Evolutionary conservation across 1,140 invertebrate genomes (phyloP).

Genomic region (Sarcophaga peregrina): DNA sequence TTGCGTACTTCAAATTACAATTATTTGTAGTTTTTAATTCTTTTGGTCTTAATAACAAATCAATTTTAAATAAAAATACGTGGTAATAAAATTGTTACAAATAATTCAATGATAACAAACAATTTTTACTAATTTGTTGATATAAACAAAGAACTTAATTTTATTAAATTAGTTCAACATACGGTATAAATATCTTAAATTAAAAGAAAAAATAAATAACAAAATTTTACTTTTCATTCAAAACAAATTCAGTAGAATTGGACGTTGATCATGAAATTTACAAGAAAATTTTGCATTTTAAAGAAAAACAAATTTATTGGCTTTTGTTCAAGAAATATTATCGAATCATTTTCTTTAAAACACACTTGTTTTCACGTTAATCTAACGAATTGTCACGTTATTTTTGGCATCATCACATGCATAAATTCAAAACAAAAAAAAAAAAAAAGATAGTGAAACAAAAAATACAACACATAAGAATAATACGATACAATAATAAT

Average conservation of each 20-base stretch:
- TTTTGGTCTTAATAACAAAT: no score
- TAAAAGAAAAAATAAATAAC: no score
- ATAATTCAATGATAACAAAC: no score
- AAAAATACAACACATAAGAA: background rate
- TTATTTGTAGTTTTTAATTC: no score
- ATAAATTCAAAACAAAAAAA: background rate
- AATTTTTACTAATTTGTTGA: no score
- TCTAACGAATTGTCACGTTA: conserved; percentile 29
- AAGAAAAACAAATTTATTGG: background rate
- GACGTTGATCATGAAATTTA: background rate
- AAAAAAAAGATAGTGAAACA: background rate
- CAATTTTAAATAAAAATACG: no score
- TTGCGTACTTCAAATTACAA: no score
- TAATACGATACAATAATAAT: no score
- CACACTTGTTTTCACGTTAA: conserved; percentile 35
- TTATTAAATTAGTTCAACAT: no score
- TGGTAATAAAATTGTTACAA: no score
- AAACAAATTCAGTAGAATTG: background rate
- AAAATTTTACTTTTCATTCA: background rate
- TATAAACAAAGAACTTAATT: no score
- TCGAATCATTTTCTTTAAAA: conserved; percentile 24
- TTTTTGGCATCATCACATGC: conserved; percentile 12
- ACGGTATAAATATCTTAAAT: no score
- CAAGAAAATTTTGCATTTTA: background rate
- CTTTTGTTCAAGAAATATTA: background rate